Evolutionary conservation across 2,113 vertebrate species (phyloP).

Genomic region (Illadopsis cleaveri): DNA sequence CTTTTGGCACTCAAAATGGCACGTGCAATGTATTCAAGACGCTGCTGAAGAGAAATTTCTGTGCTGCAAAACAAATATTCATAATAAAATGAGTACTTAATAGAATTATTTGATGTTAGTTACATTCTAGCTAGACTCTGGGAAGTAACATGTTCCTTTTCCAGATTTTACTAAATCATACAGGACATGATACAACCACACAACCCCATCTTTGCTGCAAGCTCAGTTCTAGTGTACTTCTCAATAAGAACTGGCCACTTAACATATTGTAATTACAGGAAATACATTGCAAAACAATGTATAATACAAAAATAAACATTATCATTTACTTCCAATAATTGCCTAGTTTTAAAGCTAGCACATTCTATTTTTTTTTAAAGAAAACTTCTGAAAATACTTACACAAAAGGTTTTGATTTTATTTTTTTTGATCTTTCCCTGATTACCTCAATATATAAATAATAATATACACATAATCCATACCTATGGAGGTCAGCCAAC

Average conservation of each 20-base stretch:
- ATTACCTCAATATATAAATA: background rate
- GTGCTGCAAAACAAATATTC: slow-evolving; percentile 77
- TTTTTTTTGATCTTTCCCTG: background rate
- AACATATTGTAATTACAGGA: background rate
- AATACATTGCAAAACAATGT: background rate
- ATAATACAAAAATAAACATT: background rate
- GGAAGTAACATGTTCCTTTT: background rate
- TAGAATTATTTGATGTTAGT: background rate
- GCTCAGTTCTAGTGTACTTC: background rate
- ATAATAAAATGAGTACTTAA: background rate
- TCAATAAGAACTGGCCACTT: background rate
- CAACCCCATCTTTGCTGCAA: background rate
- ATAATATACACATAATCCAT: background rate
- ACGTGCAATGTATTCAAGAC: slow-evolving; percentile 93
- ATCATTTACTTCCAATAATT: background rate
- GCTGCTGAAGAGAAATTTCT: slow-evolving; percentile 93
- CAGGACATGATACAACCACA: rapidly evolving
- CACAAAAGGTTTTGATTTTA: background rate
- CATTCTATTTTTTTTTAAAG: background rate
- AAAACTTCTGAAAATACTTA: background rate
- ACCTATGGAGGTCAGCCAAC: slow-evolving; percentile 95
- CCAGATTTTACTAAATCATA: background rate
- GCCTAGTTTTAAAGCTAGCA: background rate
- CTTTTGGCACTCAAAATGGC: slow-evolving; percentile 98
- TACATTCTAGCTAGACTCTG: background rate